Conservation (phyloP, 2,888 invertebrate species). For the Andrena praecox region DNA sequence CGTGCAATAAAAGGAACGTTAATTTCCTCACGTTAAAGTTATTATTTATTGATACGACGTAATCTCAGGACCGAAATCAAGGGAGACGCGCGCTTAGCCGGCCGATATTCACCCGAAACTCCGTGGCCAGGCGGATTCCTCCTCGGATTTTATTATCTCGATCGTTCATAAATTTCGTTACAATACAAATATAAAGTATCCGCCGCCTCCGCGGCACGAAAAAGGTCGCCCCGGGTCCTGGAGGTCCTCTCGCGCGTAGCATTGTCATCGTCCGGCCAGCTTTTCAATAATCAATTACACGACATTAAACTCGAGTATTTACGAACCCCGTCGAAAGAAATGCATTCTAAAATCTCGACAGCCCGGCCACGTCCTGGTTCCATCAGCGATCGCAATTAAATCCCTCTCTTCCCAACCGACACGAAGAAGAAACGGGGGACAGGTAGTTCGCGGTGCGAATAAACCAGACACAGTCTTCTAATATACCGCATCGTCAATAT, state of each 20-base stretch:
- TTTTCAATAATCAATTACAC: conserved; percentile 61
- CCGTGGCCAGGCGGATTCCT: conserved; percentile 66
- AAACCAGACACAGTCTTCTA: conserved; percentile 43
- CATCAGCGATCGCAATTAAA: conserved; percentile 16
- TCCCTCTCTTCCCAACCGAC: background rate
- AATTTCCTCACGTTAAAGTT: conserved; percentile 63
- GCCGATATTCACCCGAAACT: conserved; percentile 73
- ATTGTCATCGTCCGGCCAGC: conserved; percentile 58
- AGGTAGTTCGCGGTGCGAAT: conserved; percentile 39
- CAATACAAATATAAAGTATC: conserved; percentile 80
- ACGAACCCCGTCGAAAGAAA: conserved; percentile 22
- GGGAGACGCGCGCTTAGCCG: conserved; percentile 65
- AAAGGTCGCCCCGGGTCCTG: conserved; percentile 51
- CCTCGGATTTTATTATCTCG: conserved; percentile 81
- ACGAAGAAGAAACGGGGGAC: background rate
- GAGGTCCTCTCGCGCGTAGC: conserved; percentile 38
- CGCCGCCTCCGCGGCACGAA: conserved; percentile 63
- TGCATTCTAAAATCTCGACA: conserved; percentile 1
- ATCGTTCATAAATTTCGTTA: conserved; percentile 82
- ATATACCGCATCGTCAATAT: conserved; percentile 79
- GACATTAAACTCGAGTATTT: conserved; percentile 45
- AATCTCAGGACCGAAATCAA: conserved; percentile 73
- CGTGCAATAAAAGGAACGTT: conserved; percentile 57
- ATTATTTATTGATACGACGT: conserved; percentile 77
- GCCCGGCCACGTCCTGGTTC: background rate